Evolutionary conservation across 2,888 invertebrate genomes (phyloP).

Genomic region (Mesochorus sp.): DNA sequence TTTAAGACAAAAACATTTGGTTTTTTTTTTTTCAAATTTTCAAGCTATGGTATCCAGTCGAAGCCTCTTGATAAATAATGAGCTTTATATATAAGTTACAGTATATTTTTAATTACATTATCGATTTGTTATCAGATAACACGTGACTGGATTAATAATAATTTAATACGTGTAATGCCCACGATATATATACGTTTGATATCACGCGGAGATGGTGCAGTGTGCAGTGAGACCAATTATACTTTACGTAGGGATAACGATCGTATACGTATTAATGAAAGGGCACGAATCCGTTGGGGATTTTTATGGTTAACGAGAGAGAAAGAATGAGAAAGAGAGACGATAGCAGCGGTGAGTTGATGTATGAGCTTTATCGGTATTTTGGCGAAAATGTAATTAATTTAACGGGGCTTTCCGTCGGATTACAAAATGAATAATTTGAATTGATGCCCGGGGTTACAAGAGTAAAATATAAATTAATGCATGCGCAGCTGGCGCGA

Average conservation of each 20-base stretch:
- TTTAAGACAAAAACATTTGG: too few species aligned
- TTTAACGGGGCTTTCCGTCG: slow-evolving; percentile 49
- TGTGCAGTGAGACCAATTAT: slow-evolving; percentile 12
- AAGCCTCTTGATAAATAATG: too few species aligned
- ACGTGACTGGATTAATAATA: too few species aligned
- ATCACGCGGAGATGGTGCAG: not conserved
- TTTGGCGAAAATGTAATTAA: slow-evolving; percentile 46
- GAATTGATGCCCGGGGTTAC: slow-evolving; percentile 43
- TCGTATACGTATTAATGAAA: slow-evolving; percentile 9
- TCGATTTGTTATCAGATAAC: too few species aligned
- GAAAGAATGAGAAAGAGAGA: too few species aligned
- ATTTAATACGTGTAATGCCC: too few species aligned
- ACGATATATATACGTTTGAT: not conserved
- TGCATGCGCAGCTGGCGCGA: not conserved
- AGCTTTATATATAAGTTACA: too few species aligned
- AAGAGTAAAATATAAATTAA: slow-evolving; percentile 54
- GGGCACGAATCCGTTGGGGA: not conserved
- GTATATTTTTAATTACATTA: too few species aligned
- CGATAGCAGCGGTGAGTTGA: slow-evolving; percentile 12
- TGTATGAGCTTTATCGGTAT: slow-evolving; percentile 38
- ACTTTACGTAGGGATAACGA: not conserved
- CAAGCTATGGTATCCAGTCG: too few species aligned
- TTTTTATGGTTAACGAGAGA: slow-evolving; percentile 25
- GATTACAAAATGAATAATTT: slow-evolving; percentile 55
- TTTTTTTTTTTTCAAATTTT: too few species aligned